Evolutionary conservation across 2,113 vertebrate genomes (phyloP).

Genomic region (Myiozetetes cayanensis): DNA sequence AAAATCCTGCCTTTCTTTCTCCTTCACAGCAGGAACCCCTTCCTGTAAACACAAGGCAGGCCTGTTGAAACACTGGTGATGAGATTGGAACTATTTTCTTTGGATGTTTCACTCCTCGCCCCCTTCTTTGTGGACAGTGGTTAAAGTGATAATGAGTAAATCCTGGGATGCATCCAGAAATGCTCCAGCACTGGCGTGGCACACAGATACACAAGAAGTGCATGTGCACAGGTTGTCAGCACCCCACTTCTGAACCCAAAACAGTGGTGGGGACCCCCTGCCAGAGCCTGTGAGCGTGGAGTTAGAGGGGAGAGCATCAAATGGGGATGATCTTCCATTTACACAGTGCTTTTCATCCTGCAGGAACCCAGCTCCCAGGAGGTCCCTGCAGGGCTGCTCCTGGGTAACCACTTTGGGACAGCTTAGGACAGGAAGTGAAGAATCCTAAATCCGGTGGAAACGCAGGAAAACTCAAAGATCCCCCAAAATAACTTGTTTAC

Average conservation of each 20-base stretch:
- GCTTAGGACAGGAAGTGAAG: background rate
- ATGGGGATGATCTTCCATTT: background rate
- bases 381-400: background rate
- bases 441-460: background rate
- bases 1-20: slow-evolving; percentile 14
- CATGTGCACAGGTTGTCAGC: background rate
- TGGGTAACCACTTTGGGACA: background rate
- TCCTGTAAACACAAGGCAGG: slow-evolving; percentile 30
- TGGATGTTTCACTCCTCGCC: slow-evolving; percentile 38
- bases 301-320: background rate
- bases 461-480: background rate
- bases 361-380: background rate
- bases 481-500: background rate
- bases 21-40: slow-evolving; percentile 4
- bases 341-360: background rate
- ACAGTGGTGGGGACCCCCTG: background rate
- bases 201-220: background rate
- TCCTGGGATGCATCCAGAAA: slow-evolving; percentile 39
- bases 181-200: background rate
- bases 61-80: background rate
- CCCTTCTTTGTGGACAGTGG: slow-evolving; percentile 17
- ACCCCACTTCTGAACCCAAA: background rate
- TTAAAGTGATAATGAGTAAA: slow-evolving; percentile 57
- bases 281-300: background rate
- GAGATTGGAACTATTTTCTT: slow-evolving; percentile 59